These are phyloP conservation scores for Taenaris catops DNA, from an alignment of 2,888 invertebrate genomes.

Conservation along the genomic window DNA sequence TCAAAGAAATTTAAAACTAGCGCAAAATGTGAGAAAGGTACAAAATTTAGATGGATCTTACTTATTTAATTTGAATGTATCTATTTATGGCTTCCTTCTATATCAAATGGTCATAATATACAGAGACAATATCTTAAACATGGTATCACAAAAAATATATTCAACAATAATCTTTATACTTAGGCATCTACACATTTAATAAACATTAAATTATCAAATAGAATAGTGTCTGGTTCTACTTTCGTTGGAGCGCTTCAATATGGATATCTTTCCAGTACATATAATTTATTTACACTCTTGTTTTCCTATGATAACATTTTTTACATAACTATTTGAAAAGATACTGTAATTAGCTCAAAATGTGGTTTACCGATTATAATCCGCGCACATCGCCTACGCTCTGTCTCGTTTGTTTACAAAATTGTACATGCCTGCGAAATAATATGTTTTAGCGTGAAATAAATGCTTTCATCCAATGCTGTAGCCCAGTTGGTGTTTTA, in stretches of 20 bases:
- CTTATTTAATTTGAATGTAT: no score
- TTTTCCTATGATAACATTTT: no score
- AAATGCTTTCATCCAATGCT: conserved; percentile 51
- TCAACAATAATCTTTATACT: conserved; percentile 36
- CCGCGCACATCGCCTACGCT: conserved; percentile 50
- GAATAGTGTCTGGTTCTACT: neutral
- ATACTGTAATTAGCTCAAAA: conserved; percentile 26
- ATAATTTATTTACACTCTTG: no score
- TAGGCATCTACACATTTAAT: neutral
- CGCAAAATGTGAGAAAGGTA: no score
- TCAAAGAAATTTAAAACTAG: no score
- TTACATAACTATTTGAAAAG: neutral
- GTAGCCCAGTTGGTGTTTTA: conserved; percentile 53
- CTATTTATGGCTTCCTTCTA: no score
- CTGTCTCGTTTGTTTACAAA: conserved; percentile 64
- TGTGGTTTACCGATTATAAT: conserved; percentile 49
- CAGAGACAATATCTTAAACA: no score
- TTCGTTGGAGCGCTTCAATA: neutral
- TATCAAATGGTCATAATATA: no score
- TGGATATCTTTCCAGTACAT: no score
- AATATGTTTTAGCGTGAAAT: conserved; percentile 54
- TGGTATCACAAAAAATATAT: no score
- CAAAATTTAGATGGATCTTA: no score
- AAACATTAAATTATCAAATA: neutral
- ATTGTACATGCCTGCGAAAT: conserved; percentile 51